Evolutionary conservation across 1,140 invertebrate genomes (phyloP), one percentile per base, ranked within the genome.

Genomic region (Drosophila novamexicana): DNA sequence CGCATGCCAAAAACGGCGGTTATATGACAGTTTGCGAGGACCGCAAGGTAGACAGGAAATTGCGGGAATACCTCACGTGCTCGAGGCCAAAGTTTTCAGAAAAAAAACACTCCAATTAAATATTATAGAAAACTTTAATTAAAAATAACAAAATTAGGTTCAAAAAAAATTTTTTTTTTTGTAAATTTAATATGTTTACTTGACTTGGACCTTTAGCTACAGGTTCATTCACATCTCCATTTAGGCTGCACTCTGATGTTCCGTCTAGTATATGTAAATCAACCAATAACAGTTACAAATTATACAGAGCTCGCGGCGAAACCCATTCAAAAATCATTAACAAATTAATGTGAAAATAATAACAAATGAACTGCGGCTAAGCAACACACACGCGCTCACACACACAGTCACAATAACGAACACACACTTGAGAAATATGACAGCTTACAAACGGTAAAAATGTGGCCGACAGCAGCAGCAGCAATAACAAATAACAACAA

Each of bases 321-420:
- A 37, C 49, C 45, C 56, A 79, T 81, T 79, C 18, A 42, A 70
- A 78, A 81, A 85, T 85, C 78, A 81, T 81, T 78, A 75, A 69
- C 62, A 78, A 85, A 81, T 81, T 69, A 71, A 85, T 81, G 74
- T 81, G 74, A 71, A 85, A 86, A 81, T 81, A 85, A 77, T 69
- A 85, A 85, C 81, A 85, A 86, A 85, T 85, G 85, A 81, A 79
- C 74, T 64, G 58, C 47, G 42, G 56, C 52, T 56, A 39, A 16
- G 10, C 16, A n/a, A n/a, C 7, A 34, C 57, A 52, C 49, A 54
- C 45, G 44, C 22, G 2, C 22, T 4, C 1, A 22, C 22, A 44
- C 5, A 10, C 44, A 37, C 52, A 52, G 56, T 7, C 6, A 44
- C 8, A 47, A 42, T 34, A 56, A 56, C 14, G 37, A 47, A 56